These are phyloP conservation scores for Xestoiulus laeticollis DNA, from an alignment of 2,888 invertebrate species.

Conservation along the genomic window DNA sequence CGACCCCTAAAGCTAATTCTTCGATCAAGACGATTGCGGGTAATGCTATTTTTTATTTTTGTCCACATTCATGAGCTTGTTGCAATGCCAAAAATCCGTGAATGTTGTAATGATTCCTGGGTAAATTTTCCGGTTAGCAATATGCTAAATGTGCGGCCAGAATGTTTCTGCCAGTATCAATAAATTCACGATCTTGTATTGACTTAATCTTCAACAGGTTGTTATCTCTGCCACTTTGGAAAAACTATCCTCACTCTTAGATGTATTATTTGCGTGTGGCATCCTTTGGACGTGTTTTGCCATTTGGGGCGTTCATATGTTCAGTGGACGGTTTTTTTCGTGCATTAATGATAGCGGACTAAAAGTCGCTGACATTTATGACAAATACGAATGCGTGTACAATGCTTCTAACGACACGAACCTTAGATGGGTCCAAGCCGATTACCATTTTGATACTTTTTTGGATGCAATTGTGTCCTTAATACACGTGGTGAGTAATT, in stretches of 20 bases:
- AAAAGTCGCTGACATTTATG: background rate
- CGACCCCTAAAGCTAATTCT: background rate
- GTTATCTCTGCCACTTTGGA: background rate
- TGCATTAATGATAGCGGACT: background rate
- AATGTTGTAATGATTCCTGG: no score
- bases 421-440: background rate
- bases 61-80: no score
- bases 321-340: background rate
- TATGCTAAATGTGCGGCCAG: no score
- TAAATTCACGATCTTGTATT: background rate
- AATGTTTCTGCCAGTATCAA: no score
- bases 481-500: background rate
- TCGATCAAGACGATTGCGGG: background rate
- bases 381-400: background rate
- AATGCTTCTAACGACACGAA: background rate
- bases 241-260: background rate
- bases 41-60: background rate
- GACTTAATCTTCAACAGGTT: background rate
- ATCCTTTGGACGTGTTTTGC: conserved; percentile 45
- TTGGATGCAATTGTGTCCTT: background rate
- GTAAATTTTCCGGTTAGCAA: no score
- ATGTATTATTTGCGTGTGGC: background rate
- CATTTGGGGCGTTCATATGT: background rate
- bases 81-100: no score
- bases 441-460: background rate